A percentile compares a stretch with the other conserved stretches of the same genome.
phyloP scores from a whole-genome alignment of 2,113 vertebrate genomes.

The Suncus etruscus region DNA sequence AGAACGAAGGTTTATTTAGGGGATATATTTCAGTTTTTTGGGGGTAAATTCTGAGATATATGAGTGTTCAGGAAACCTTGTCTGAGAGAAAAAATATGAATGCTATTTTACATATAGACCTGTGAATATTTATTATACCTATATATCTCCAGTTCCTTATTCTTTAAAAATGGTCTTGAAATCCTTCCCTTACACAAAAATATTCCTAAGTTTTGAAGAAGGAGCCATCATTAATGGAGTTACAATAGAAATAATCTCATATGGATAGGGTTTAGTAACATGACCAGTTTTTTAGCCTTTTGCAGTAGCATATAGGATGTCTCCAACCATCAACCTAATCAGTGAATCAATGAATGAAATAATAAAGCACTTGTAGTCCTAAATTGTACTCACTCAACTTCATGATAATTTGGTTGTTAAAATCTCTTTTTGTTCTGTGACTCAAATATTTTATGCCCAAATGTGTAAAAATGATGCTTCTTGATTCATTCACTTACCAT shows the following conservation, averaged over 20 bases:
- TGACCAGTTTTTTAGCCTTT: not conserved
- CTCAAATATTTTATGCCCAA: slow-evolving; percentile 4
- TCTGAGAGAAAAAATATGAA: not conserved
- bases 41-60: not conserved
- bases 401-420: slow-evolving; percentile 38
- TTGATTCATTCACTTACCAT: slow-evolving; percentile 42
- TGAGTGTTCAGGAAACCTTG: not conserved
- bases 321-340: not conserved
- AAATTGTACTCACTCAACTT: not conserved
- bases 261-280: not conserved
- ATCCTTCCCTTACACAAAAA: not conserved
- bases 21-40: not conserved
- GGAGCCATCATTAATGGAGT: not conserved
- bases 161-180: slow-evolving; percentile 21
- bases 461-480: slow-evolving; percentile 21
- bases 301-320: too few relatives aligned
- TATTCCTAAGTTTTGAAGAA: not conserved
- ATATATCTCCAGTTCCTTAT: not conserved
- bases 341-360: slow-evolving; percentile 25
- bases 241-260: not conserved
- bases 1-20: not conserved
- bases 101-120: not conserved
- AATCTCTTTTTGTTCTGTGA: not conserved
- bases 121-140: not conserved
- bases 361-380: not conserved